Base-by-base conservation (phyloP, 2,888 invertebrate species). In the Omphaloscelis lunosa region DNA sequence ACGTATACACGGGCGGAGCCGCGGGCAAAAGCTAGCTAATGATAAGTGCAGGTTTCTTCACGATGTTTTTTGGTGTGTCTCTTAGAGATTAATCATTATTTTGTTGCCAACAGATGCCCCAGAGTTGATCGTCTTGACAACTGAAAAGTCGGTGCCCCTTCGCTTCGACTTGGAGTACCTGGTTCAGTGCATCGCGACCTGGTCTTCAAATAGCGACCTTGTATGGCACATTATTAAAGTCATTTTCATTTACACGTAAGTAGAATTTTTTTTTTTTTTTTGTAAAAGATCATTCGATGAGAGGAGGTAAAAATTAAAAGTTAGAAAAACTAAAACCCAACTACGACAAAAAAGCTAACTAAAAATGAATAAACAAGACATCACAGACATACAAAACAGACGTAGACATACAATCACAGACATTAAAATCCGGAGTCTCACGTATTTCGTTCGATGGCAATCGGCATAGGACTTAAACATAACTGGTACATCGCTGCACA, bases 201-300 rank as follows among this genome's bases (percentile, higher is more conserved):
- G 98, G 98, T 97, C 97, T 29, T 83, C 90, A 5, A 90, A 88
- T 7, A 97, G 97, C 45, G 98, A 98, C 89, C 97, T 97, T 63
- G 95, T 97, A 23, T 98, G 98, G 97, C 98, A 97, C 81, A 95
- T 98, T 70, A 92, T 97, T 69, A 98, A 98, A 92, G 96, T 97
- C 71, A 94, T 98, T 27, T 95, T 98, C 51, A 97, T 99, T 70
- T 99, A 99, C 94, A 97, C 98, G 97, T 97, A 86, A 96, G 84
- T 80, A 34, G 0, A 23, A 15, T 41, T 23, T 0, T 34, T 51
- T 20, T 20, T 20, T 20, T 12, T 48, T 41, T 45, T 29, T 15
- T 2, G 17, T 34, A 6, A 53, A 51, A 9, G 1, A 11, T 17
- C 11, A 3, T 45, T 45, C 2, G 45, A 65, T 0, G 1, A 27